phyloP scores from a whole-genome alignment of 1,140 invertebrate genomes.

The Zaprionus camerounensis region DNA sequence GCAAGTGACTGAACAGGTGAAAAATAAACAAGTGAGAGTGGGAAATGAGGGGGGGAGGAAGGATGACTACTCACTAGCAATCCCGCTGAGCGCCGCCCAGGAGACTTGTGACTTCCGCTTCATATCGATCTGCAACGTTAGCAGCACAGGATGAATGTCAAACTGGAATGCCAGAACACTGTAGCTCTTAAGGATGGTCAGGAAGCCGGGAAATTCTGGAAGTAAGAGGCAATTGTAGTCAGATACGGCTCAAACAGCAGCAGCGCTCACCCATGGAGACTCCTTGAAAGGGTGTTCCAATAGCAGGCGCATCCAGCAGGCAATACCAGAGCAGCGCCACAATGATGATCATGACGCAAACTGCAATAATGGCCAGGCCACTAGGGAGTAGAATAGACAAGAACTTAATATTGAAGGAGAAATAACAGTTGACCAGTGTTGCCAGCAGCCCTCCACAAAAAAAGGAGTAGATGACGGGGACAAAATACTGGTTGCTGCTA shows the following conservation, averaged over 20 bases:
- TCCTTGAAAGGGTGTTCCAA: slow-evolving; percentile 73
- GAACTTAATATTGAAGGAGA: too few relatives aligned
- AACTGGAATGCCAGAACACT: slow-evolving; percentile 90
- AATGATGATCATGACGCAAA: slow-evolving; percentile 86
- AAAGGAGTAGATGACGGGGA: too few relatives aligned
- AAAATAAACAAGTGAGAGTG: too few relatives aligned
- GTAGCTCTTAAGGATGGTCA: slow-evolving; percentile 85
- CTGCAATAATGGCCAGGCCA: slow-evolving; percentile 86
- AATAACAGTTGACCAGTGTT: too few relatives aligned
- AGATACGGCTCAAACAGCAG: neutral
- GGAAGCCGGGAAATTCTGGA: slow-evolving; percentile 76
- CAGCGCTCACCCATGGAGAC: slow-evolving; percentile 58
- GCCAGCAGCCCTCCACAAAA: too few relatives aligned
- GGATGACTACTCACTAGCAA: slow-evolving; percentile 85
- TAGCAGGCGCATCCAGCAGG: slow-evolving; percentile 58
- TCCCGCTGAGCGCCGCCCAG: slow-evolving; percentile 87
- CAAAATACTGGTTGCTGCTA: too few relatives aligned
- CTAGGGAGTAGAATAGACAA: slow-evolving; percentile 71
- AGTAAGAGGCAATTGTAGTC: neutral
- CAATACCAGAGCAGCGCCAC: slow-evolving; percentile 86
- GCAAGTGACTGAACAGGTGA: slow-evolving; percentile 85
- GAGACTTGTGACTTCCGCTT: slow-evolving; percentile 87
- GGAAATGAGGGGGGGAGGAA: neutral
- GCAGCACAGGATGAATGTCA: slow-evolving; percentile 91
- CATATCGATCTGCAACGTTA: slow-evolving; percentile 93